These are phyloP conservation scores for Chaenocephalus aceratus DNA, from an alignment of 2,113 vertebrate species.

Conservation along the genomic window DNA sequence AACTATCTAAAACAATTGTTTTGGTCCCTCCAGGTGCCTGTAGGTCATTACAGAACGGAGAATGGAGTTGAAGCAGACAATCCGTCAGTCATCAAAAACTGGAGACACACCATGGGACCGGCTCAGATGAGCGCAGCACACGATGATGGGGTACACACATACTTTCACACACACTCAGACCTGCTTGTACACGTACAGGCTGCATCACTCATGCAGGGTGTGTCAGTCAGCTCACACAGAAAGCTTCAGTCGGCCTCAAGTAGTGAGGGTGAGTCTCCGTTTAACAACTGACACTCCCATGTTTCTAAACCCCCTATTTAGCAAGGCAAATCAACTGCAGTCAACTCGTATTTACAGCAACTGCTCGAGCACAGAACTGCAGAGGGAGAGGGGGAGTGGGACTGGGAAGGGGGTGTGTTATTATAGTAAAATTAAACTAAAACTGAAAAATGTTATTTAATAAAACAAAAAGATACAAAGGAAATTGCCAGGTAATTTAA, in stretches of 20 bases:
- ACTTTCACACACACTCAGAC: conserved; percentile 19
- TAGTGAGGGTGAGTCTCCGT: conserved; percentile 11
- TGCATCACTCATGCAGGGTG: conserved; percentile 37
- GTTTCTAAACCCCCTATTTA: conserved; percentile 65
- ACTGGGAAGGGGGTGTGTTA: not conserved
- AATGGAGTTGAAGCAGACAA: conserved; percentile 70
- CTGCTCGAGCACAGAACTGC: not conserved
- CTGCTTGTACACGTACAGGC: conserved; percentile 8
- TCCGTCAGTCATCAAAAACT: conserved; percentile 70
- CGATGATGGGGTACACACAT: conserved; percentile 77
- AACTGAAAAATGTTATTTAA: not conserved
- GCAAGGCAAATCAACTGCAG: conserved; percentile 56
- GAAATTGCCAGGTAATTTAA: not conserved
- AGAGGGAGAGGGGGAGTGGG: not conserved
- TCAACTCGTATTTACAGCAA: conserved; percentile 13
- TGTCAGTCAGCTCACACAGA: conserved; percentile 31
- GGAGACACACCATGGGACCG: conserved; percentile 81
- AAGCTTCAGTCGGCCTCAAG: conserved; percentile 37
- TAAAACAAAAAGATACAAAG: not conserved
- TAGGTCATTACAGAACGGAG: conserved; percentile 60
- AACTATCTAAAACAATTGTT: too few species aligned
- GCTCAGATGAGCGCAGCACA: conserved; percentile 47
- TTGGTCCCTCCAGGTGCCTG: conserved; percentile 62
- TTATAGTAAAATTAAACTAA: not conserved
- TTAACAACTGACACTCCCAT: conserved; percentile 28